A percentile compares a stretch with the other conserved stretches of the same genome.
Evolutionary conservation across 2,113 vertebrate species (phyloP).

Genomic region (Crotalus horridus): DNA sequence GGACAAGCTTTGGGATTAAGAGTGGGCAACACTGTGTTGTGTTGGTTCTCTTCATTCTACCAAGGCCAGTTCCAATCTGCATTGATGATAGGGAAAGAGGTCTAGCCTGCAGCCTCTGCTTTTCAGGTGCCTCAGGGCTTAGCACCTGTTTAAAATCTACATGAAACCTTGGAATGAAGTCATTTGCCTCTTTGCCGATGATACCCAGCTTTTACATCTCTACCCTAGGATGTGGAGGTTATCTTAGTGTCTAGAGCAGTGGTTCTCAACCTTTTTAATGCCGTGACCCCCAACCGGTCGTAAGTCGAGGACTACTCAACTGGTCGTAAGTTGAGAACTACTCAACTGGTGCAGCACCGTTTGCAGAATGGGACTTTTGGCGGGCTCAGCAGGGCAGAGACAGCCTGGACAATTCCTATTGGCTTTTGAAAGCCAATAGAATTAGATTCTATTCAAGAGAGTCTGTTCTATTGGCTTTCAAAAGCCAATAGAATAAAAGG

Average conservation of each 20-base stretch:
- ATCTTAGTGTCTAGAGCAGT: not conserved
- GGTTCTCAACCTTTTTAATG: no score
- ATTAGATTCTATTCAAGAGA: no score
- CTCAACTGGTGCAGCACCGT: no score
- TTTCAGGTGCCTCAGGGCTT: not conserved
- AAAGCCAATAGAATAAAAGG: no score
- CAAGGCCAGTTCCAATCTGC: not conserved
- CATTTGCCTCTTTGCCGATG: not conserved
- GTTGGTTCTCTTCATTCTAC: not conserved
- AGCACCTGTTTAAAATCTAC: not conserved
- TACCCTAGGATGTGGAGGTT: not conserved
- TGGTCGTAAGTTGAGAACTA: no score
- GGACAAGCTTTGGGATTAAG: not conserved
- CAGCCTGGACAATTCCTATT: no score
- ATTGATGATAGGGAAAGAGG: not conserved
- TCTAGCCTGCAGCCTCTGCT: not conserved
- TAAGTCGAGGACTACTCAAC: no score
- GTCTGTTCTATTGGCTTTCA: no score
- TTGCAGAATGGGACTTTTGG: no score
- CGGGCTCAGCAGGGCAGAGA: no score
- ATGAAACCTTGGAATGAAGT: not conserved
- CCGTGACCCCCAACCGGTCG: no score
- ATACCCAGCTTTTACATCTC: not conserved
- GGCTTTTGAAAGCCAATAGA: no score
- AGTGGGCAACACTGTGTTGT: not conserved